Conservation (phyloP, 2,888 invertebrate genomes). For the Drosophila emarginata region DNA sequence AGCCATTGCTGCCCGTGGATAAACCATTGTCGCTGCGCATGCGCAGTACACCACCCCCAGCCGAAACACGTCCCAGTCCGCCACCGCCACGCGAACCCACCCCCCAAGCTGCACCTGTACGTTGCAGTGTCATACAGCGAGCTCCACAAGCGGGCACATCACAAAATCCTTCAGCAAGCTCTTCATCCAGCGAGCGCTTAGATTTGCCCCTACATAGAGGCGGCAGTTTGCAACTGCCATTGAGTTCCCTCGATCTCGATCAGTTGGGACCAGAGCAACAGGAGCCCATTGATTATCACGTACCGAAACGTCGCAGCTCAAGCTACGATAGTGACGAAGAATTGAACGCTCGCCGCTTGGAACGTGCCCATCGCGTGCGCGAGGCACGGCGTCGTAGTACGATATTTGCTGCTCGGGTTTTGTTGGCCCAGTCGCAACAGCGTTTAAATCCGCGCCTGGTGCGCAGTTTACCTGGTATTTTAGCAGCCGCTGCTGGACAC, state of each 20-base stretch:
- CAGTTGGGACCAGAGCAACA: slow-evolving; percentile 88
- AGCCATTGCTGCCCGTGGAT: slow-evolving; percentile 85
- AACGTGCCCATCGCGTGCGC: slow-evolving; percentile 86
- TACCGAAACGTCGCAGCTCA: slow-evolving; percentile 89
- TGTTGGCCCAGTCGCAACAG: slow-evolving; percentile 70
- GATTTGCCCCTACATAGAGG: slow-evolving; percentile 1
- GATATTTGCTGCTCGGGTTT: slow-evolving; percentile 84
- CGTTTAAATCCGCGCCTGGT: slow-evolving; percentile 79
- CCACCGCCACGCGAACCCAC: slow-evolving; percentile 85
- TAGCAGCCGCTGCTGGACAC: slow-evolving; percentile 91
- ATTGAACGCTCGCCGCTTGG: slow-evolving; percentile 71
- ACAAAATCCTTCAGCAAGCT: neutral
- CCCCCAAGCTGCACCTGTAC: slow-evolving; percentile 84
- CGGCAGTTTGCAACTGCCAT: slow-evolving; percentile 83
- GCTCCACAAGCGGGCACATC: slow-evolving; percentile 84
- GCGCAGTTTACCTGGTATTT: slow-evolving; percentile 86
- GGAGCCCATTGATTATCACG: slow-evolving; percentile 94
- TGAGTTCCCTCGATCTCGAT: slow-evolving; percentile 82
- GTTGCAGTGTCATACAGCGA: slow-evolving; percentile 92
- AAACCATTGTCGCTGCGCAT: slow-evolving; percentile 85
- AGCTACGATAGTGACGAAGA: slow-evolving; percentile 80
- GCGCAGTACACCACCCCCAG: slow-evolving; percentile 83
- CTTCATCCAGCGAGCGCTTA: slow-evolving; percentile 15
- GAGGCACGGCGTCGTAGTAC: slow-evolving; percentile 88
- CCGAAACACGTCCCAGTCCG: slow-evolving; percentile 83